A percentile compares a stretch with the other conserved stretches of the same genome.
These are phyloP conservation scores for Umimayanthus chanpuru DNA, from an alignment of 92 coral and sea anemone species.

Conservation along the genomic window DNA sequence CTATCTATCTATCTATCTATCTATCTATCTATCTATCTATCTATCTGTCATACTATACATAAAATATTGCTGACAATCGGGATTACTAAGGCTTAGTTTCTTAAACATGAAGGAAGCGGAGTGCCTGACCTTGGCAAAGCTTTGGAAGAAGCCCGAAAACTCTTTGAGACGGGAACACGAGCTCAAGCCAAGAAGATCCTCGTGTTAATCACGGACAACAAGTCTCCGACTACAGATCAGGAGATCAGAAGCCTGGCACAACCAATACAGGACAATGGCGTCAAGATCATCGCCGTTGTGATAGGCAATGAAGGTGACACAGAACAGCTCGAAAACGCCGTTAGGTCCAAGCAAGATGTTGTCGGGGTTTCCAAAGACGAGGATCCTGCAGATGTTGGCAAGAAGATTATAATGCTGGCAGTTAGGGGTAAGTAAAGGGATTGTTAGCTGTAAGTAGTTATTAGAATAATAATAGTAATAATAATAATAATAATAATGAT, in stretches of 20 bases:
- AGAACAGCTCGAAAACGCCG: conserved; percentile 55
- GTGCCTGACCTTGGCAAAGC: conserved; percentile 70
- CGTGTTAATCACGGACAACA: conserved; percentile 80
- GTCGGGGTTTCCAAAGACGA: conserved; percentile 51
- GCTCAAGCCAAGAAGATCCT: conserved; percentile 76
- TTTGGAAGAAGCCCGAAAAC: conserved; percentile 61
- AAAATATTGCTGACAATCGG: background rate
- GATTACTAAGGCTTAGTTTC: background rate
- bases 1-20: too few species aligned
- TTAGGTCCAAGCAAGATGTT: conserved; percentile 62
- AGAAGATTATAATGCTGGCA: conserved; percentile 37
- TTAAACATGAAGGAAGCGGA: conserved; percentile 43
- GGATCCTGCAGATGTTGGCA: conserved; percentile 48
- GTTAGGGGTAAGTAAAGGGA: conserved; percentile 35
- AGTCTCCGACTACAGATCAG: conserved; percentile 56
- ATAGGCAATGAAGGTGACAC: conserved; percentile 63
- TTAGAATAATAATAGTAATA: too few species aligned
- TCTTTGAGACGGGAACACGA: conserved; percentile 74
- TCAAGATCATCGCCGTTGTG: conserved; percentile 64
- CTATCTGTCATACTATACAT: background rate
- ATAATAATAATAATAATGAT: too few species aligned
- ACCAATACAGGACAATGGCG: conserved; percentile 52
- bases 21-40: too few species aligned
- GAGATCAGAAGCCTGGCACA: conserved; percentile 64
- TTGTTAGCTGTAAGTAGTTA: background rate